Conservation (phyloP, 2,113 vertebrate genomes). For the Jacana jacana region DNA sequence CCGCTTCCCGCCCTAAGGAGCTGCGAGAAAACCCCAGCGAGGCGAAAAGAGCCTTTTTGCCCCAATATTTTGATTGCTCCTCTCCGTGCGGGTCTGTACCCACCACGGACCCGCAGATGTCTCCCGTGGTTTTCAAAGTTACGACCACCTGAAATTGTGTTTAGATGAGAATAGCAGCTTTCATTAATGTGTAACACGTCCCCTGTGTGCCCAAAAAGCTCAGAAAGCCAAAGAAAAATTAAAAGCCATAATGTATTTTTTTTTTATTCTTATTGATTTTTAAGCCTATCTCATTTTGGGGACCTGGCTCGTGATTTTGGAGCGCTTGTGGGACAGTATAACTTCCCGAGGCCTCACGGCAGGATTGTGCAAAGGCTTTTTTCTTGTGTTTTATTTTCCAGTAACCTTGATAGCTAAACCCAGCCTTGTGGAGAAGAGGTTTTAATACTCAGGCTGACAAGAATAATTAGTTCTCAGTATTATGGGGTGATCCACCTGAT, state of each 20-base stretch:
- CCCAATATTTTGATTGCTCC: neutral
- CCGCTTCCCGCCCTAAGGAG: neutral
- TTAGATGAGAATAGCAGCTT: slow-evolving; percentile 57
- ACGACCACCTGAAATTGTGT: slow-evolving; percentile 39
- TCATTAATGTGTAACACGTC: slow-evolving; percentile 46
- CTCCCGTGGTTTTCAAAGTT: slow-evolving; percentile 29
- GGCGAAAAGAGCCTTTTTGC: neutral
- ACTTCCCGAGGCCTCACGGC: neutral
- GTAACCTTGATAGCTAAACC: slow-evolving; percentile 44
- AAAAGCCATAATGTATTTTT: slow-evolving; percentile 53
- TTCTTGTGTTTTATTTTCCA: slow-evolving; percentile 37
- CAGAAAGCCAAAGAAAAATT: slow-evolving; percentile 59
- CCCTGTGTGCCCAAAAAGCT: slow-evolving; percentile 36
- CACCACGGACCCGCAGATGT: neutral
- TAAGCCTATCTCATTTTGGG: slow-evolving; percentile 50
- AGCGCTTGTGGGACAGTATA: neutral
- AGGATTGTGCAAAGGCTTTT: slow-evolving; percentile 23
- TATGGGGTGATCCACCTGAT: neutral
- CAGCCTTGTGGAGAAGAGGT: neutral
- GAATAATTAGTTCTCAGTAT: slow-evolving; percentile 13
- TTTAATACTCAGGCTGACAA: slow-evolving; percentile 32
- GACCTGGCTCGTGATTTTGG: slow-evolving; percentile 15
- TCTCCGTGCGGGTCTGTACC: neutral
- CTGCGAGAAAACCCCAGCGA: neutral
- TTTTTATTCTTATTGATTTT: slow-evolving; percentile 67